Conservation (phyloP, 2,888 invertebrate genomes). For the Fragum fragum region DNA sequence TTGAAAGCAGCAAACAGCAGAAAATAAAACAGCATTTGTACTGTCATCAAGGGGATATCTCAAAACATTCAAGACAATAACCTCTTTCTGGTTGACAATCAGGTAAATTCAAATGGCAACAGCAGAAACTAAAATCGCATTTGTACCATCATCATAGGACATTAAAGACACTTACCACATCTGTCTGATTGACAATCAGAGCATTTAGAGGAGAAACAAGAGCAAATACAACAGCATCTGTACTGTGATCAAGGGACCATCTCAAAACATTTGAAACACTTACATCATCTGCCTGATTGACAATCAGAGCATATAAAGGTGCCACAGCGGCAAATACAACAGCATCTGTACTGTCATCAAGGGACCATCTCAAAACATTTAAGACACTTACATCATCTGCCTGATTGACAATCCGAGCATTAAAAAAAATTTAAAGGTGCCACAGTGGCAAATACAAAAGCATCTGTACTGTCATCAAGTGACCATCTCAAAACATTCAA, state of each 20-base stretch:
- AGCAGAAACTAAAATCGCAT: conserved; percentile 92
- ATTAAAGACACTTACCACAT: conserved; percentile 88
- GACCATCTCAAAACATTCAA: conserved; percentile 90
- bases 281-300: conserved; percentile 92
- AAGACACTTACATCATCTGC: conserved; percentile 90
- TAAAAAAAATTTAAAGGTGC: conserved; percentile 92
- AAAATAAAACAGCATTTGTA: conserved; percentile 91
- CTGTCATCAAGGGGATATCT: conserved; percentile 96
- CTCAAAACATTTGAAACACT: conserved; percentile 86
- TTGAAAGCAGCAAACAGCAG: conserved; percentile 93
- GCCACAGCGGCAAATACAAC: conserved; percentile 92
- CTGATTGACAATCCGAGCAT: conserved; percentile 91
- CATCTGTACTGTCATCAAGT: conserved; percentile 93
- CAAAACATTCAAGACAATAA: conserved; percentile 89
- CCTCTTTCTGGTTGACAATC: conserved; percentile 92
- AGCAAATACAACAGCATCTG: conserved; percentile 91
- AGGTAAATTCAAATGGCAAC: conserved; percentile 92
- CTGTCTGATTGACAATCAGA: conserved; percentile 91
- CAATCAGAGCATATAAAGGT: conserved; percentile 92
- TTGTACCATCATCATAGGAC: conserved; percentile 93
- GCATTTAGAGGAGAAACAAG: conserved; percentile 92
- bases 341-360: conserved; percentile 93
- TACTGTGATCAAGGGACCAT: conserved; percentile 95
- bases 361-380: conserved; percentile 90
- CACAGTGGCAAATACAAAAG: conserved; percentile 92